Evolutionary conservation across 2,113 vertebrate species (phyloP).

Genomic region (Callionymus lyra): DNA sequence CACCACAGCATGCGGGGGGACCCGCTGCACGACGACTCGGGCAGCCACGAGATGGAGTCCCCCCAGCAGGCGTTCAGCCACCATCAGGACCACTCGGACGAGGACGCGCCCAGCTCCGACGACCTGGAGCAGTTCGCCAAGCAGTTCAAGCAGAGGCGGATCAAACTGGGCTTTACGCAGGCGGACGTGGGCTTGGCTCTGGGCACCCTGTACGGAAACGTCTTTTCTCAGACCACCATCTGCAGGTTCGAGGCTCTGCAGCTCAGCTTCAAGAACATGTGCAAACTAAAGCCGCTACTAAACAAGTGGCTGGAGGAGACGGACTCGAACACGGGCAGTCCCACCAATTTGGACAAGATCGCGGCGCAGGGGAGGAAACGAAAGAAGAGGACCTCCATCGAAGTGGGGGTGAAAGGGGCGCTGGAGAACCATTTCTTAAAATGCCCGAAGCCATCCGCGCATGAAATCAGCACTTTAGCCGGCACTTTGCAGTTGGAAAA

Average conservation of each 20-base stretch:
- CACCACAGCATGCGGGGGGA: conserved; percentile 80
- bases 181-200: conserved; percentile 95
- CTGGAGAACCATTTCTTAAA: conserved; percentile 98
- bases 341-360: conserved; percentile 97
- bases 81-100: conserved; percentile 90
- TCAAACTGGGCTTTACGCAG: conserved; percentile 98
- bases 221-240: conserved; percentile 98
- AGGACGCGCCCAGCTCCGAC: conserved; percentile 95
- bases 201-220: conserved; percentile 94
- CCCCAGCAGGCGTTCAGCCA: conserved; percentile 80
- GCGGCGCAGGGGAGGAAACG: conserved; percentile 95
- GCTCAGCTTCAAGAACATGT: conserved; percentile 98
- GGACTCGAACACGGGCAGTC: conserved; percentile 94
- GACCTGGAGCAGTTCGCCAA: conserved; percentile 99
- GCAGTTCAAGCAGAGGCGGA: conserved; percentile 97
- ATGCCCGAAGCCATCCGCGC: conserved; percentile 96
- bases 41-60: conserved; percentile 74
- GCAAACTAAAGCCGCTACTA: conserved; percentile 91
- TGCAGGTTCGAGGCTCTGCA: conserved; percentile 98
- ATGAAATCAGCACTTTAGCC: conserved; percentile 93
- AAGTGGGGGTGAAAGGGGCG: conserved; percentile 96
- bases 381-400: conserved; percentile 98
- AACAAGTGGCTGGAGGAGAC: conserved; percentile 99
- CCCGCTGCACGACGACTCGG: conserved; percentile 78
- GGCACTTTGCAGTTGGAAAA: conserved; percentile 96